Base-by-base conservation (phyloP, 2,888 invertebrate genomes). In the Epiblema foenella region DNA sequence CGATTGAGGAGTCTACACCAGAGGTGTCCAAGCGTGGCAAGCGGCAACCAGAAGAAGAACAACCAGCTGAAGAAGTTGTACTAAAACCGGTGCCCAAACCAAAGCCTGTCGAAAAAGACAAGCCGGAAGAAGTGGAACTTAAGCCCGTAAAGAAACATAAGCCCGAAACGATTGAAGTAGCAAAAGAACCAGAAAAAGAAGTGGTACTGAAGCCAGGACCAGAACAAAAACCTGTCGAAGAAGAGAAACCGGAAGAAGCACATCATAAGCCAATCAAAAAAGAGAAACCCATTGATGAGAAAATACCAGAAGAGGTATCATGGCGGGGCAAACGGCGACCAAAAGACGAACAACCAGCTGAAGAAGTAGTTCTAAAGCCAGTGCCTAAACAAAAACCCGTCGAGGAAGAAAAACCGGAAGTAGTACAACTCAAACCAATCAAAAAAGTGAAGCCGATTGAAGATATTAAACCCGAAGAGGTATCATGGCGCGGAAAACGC, bases 341-440 rank as follows among this genome's bases (percentile, higher is more conserved):
- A 12, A 79, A 85, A 12, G 85, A 86, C 66, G 77, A 65, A 73
- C 82, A 74, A 68, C 75, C 77, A 3, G 57, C 78, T 29, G 87
- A 89, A 76, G 84, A 86, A 75, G 84, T 88, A 1, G 75, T 84
- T 29, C 78, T 89, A 2, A 85, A 86, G 73, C 91, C 93, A 0
- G 80, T 91, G 74, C 87, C 75, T 75, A 93, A 81, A 75, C 76
- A 75, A 9, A 79, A 75, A 37, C 59, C n/a, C 15, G 60, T 67
- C 5, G 79, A 83, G 63, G 85, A 89, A 69, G 87, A 90, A 74
- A 88, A 90, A 74, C 79, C 85, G 0, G 91, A 92, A 77, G 33
- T 5, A 8, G 33, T 24, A 24, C 24, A 33, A 5, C 79, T 89
- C 3, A 90, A 89, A 77, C 89, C 24, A 24, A 1, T 24, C 1